Base-by-base conservation (phyloP, 2,797 vertebrate genomes). In the Liparis tanakae region DNA sequence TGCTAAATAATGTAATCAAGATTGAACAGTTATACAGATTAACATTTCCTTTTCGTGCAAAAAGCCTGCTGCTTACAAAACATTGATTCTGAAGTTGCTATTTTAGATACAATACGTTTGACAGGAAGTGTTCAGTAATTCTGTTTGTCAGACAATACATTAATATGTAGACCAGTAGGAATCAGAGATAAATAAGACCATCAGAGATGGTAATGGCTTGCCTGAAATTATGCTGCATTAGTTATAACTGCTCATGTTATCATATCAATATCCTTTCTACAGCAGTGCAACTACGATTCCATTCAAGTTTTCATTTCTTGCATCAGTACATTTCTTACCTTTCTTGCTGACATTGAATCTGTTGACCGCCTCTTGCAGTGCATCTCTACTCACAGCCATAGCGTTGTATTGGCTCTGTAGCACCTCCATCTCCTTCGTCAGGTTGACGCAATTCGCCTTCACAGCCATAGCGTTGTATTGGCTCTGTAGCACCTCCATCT, bases 371-470 rank as follows among this genome's bases (percentile, higher is more conserved):
- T 59, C 30, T 37, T 81, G 69, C 7, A 84, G 22, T 7, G 51
- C 8, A 39, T 84, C 57, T 30, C 22, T 70, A 60, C 30, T 70
- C 4, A 12, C 63, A 34, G 14, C 56, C 54, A 71, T 0, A 10
- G 30, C 3, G 7, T 67, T 48, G 33, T 70, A 72, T 10, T 60
- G 71, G 14, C 34, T 67, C 75, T 72, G 79, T 22, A 85, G 78
- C 1, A 6, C 18, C 18, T 68, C 54, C 50, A 70, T 20, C 18
- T 72, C 74, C 55, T 46, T 48, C 8, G 39, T 56, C 78, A 82
- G 36, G 50, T 67, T 72, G 61, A 7, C 58, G 57, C 7, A 46
- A n/a, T n/a, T n/a, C n/a, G n/a, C n/a, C n/a, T n/a, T n/a, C n/a
- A n/a, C n/a, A n/a, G n/a, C n/a, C n/a, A n/a, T n/a, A 30, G 25